These are phyloP conservation scores for Lepidurus arcticus DNA, from an alignment of 1,140 invertebrate genomes.

Conservation along the genomic window DNA sequence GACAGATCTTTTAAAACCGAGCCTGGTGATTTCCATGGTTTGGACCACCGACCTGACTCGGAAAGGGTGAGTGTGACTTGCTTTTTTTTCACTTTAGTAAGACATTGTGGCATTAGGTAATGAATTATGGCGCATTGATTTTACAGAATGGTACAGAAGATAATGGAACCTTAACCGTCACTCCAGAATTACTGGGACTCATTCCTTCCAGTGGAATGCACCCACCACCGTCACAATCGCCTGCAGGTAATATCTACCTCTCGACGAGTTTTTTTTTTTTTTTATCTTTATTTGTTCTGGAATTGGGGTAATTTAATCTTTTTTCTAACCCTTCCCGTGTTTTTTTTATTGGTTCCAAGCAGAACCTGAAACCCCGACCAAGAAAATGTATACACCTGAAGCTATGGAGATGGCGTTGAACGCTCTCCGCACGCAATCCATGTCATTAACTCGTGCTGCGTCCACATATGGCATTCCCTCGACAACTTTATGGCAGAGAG, in stretches of 20 bases:
- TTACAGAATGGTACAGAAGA: slow-evolving; percentile 32
- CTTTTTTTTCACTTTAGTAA: background rate
- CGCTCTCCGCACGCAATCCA: slow-evolving; percentile 71
- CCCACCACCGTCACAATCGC: slow-evolving; percentile 36
- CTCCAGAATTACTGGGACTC: slow-evolving; percentile 57
- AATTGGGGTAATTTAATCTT: too few species aligned
- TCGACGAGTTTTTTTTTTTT: slow-evolving; percentile 27
- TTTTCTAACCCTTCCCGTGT: too few species aligned
- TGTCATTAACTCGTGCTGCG: slow-evolving; percentile 77
- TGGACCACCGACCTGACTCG: slow-evolving; percentile 9
- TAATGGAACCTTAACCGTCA: slow-evolving; percentile 52
- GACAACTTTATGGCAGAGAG: slow-evolving; percentile 82
- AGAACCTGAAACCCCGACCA: slow-evolving; percentile 32
- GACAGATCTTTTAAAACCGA: slow-evolving; percentile 34
- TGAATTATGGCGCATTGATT: background rate
- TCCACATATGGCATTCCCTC: slow-evolving; percentile 80
- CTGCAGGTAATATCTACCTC: background rate
- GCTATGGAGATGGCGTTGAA: slow-evolving; percentile 83
- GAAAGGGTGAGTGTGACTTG: slow-evolving; percentile 7
- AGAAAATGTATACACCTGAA: slow-evolving; percentile 75
- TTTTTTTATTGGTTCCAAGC: slow-evolving; percentile 23
- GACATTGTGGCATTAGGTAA: background rate
- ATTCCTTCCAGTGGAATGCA: slow-evolving; percentile 50
- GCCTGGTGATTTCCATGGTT: slow-evolving; percentile 27
- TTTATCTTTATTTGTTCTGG: too few species aligned